These are phyloP conservation scores for Hestina assimilis DNA, from an alignment of 1,140 invertebrate species.

Conservation along the genomic window DNA sequence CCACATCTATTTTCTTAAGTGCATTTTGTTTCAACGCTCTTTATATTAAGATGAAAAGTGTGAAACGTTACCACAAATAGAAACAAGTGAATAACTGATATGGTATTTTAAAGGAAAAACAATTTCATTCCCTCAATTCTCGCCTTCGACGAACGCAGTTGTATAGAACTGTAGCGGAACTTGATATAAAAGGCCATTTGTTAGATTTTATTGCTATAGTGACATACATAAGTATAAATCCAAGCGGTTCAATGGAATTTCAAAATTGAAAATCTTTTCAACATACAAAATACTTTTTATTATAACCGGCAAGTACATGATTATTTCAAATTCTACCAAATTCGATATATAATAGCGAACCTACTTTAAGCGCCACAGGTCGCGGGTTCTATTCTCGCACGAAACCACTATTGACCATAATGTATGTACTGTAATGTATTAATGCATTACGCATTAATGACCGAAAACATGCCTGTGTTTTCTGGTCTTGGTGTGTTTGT, in stretches of 20 bases:
- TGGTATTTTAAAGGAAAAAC: constrained; percentile 10
- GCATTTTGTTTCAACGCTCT: constrained; percentile 3
- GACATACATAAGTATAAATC: neutral
- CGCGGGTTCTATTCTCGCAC: no score
- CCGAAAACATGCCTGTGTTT: no score
- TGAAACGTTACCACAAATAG: constrained; percentile 4
- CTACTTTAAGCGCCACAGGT: no score
- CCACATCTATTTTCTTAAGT: constrained; percentile 1
- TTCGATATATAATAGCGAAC: no score
- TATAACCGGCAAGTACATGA: no score
- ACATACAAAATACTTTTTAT: no score
- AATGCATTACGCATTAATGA: no score
- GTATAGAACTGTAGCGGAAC: constrained; percentile 5
- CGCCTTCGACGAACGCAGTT: constrained; percentile 1
- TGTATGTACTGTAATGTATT: no score
- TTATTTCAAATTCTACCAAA: no score
- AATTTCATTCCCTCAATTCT: constrained; percentile 14
- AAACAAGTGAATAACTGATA: constrained; percentile 12
- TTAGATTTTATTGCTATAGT: constrained; percentile 14
- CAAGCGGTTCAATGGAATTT: neutral
- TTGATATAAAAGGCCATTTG: constrained; percentile 1
- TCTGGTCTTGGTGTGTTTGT: no score
- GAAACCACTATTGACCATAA: no score
- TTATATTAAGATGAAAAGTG: constrained; percentile 1
- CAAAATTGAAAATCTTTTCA: neutral